Evolutionary conservation across 35 echinoderm and acorn worm species (phyloP).

Genomic region (Holothuria glaberrima): DNA sequence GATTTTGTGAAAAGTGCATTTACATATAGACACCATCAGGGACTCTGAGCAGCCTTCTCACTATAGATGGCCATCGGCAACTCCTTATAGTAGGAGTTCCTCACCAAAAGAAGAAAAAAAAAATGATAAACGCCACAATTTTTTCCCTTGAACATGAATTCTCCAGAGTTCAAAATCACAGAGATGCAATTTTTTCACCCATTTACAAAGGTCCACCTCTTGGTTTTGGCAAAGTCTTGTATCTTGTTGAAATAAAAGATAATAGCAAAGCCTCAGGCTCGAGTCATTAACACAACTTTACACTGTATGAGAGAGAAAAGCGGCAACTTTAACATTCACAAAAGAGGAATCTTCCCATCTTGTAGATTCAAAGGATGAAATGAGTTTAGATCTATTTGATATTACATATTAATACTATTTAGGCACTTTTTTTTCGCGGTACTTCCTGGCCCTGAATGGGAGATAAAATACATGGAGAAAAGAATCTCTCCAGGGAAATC

Average conservation of each 20-base stretch:
- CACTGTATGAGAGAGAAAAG: background rate
- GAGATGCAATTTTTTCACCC: conserved; percentile 33
- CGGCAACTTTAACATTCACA: conserved; percentile 43
- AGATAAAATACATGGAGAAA: conserved; percentile 19
- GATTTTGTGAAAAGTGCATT: too few relatives aligned
- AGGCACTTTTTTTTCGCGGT: conserved; percentile 15
- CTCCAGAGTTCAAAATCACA: conserved; percentile 35
- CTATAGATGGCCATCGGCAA: too few relatives aligned
- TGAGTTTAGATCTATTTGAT: conserved; percentile 22
- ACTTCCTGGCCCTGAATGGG: background rate
- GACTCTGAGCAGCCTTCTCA: too few relatives aligned
- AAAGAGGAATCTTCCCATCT: conserved; percentile 41
- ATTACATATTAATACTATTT: conserved; percentile 9
- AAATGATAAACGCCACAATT: too few relatives aligned
- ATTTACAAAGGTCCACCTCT: conserved; percentile 43
- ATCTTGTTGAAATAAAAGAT: conserved; percentile 6
- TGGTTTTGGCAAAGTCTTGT: background rate
- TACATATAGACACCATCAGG: too few relatives aligned
- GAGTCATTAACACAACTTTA: conserved; percentile 32
- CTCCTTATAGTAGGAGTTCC: too few relatives aligned
- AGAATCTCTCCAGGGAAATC: conserved; percentile 34
- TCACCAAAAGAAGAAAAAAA: too few relatives aligned
- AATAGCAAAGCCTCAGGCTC: conserved; percentile 19
- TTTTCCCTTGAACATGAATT: conserved; percentile 6
- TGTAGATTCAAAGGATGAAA: conserved; percentile 10